Evolutionary conservation across 2,888 invertebrate genomes (phyloP), one percentile per base, ranked within the genome.

Genomic region (Ornithoptera alexandrae): DNA sequence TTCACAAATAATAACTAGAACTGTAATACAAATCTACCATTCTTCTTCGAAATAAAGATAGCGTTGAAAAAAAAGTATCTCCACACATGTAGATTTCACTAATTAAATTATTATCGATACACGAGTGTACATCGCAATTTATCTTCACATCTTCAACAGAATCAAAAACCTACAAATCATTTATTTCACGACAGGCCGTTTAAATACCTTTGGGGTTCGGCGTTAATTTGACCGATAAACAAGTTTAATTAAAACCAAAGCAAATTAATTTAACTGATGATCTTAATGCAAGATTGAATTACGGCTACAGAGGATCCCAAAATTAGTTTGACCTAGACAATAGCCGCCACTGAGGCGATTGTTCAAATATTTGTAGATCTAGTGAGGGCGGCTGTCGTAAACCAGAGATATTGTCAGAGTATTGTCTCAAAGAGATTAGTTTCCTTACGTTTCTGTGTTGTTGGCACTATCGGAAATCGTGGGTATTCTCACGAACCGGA

Each of bases 241-340:
- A 80, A 80, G 74, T 80, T 81, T 81, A 81, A 83, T 83, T 81
- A 83, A 82, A 80, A 78, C 79, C 79, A 79, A 81, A 79, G 79
- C 79, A 79, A 81, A 82, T 83, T 79, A 80, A 80, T 84, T 82
- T 79, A 82, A 81, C 79, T 82, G 83, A 81, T 85, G 83, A 81
- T 84, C 82, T 83, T 79, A 84, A 86, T 84, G 84, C 79, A 81
- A 86, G 89, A 89, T 89, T 86, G 85, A 88, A 90, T 89, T 87
- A 88, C 84, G 81, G 81, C 79, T 81, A 80, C 77, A 79, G 81
- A 79, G 84, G 80, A 83, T 80, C 78, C 80, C 84, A 84, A 85
- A 89, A 90, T 90, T 89, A 89, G 90, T 89, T 90, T 85, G 88
- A 89, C 89, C 89, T 88, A 86, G 86, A 90, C 91, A 91, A 90